A percentile compares a stretch with the other conserved stretches of the same genome.
Evolutionary conservation across 2,113 vertebrate species (phyloP).

Genomic region (Prunella himalayana): DNA sequence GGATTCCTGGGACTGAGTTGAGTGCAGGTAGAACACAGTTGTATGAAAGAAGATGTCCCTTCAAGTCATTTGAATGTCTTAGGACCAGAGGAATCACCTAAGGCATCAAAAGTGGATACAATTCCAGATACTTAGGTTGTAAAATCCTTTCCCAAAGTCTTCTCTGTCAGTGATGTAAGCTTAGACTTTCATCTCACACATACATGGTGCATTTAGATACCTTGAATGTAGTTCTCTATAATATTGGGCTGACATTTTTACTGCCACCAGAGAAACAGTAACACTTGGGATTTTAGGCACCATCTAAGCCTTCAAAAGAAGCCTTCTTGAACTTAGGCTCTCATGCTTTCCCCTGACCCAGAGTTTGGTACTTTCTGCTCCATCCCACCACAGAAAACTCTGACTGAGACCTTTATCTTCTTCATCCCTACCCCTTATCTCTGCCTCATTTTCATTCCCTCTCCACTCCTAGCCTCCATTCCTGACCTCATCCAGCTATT

Average conservation of each 20-base stretch:
- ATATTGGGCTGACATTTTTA: neutral
- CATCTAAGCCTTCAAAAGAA: neutral
- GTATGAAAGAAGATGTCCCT: neutral
- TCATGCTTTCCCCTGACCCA: neutral
- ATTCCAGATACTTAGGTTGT: neutral
- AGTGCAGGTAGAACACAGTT: neutral
- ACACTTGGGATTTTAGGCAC: neutral
- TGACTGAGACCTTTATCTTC: neutral
- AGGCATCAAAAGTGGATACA: neutral
- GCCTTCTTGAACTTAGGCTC: neutral
- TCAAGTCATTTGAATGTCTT: neutral
- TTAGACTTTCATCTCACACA: neutral
- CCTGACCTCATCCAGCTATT: neutral
- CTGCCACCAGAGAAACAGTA: neutral
- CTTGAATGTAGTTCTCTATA: neutral
- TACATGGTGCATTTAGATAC: neutral
- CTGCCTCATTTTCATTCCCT: neutral
- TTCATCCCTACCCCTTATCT: neutral
- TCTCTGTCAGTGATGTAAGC: neutral
- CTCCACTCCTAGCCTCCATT: neutral
- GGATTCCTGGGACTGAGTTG: neutral
- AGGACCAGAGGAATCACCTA: neutral
- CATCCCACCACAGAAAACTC: neutral
- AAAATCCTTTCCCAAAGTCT: neutral
- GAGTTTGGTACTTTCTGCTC: neutral